These are phyloP conservation scores for Silurus glanis DNA, from an alignment of 2,113 vertebrate species.

Conservation along the genomic window DNA sequence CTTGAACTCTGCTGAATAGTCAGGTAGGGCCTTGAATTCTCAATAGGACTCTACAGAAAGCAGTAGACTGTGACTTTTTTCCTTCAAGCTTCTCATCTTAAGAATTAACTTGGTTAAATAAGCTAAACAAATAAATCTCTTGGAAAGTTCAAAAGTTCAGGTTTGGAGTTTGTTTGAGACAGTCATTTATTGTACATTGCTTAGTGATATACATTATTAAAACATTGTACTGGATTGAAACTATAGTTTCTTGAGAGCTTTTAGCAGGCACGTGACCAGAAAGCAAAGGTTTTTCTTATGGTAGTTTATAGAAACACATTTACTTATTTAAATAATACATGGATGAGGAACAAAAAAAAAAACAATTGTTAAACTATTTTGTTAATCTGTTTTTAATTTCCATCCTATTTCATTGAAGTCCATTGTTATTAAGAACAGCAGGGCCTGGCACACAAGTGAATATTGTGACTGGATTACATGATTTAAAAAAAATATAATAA, in stretches of 20 bases:
- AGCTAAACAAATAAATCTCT: neutral
- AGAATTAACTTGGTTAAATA: neutral
- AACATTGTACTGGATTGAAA: neutral
- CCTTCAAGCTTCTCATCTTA: slow-evolving; percentile 2
- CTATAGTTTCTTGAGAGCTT: slow-evolving; percentile 59
- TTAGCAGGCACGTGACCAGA: neutral
- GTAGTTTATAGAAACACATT: neutral
- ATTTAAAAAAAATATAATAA: neutral
- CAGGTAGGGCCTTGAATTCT: slow-evolving; percentile 22
- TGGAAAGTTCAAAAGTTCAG: neutral
- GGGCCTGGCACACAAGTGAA: neutral
- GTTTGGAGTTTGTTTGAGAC: neutral
- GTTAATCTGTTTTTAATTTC: neutral
- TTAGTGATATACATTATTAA: slow-evolving; percentile 41
- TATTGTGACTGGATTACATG: neutral
- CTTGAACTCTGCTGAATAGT: slow-evolving; percentile 25
- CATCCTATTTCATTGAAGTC: neutral
- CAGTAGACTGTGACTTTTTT: neutral
- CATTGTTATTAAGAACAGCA: neutral
- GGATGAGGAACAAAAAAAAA: neutral
- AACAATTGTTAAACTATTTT: neutral
- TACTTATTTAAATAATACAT: neutral
- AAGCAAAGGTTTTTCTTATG: neutral
- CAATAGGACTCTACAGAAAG: slow-evolving; percentile 13
- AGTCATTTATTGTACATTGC: neutral